phyloP scores from a whole-genome alignment of 1,140 invertebrate genomes.

The Pogonus chalceus region DNA sequence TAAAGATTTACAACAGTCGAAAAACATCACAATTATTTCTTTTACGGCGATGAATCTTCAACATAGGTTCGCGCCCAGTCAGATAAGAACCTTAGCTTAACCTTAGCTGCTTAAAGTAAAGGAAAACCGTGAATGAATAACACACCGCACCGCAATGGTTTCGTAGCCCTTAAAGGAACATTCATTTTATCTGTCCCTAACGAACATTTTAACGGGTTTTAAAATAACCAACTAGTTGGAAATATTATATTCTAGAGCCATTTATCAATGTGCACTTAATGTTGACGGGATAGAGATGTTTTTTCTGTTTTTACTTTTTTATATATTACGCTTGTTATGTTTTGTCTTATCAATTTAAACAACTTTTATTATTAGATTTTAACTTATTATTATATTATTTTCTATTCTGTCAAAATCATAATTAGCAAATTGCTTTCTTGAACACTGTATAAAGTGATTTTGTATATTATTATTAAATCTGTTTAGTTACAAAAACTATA shows the following conservation, averaged over 20 bases:
- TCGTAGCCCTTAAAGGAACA: neutral
- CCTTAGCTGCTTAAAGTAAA: too few relatives aligned
- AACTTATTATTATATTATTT: too few relatives aligned
- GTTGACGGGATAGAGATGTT: neutral
- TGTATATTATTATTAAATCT: too few relatives aligned
- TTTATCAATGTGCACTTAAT: neutral
- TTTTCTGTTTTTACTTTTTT: neutral
- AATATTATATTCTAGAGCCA: neutral
- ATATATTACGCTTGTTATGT: neutral
- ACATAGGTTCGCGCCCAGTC: too few relatives aligned
- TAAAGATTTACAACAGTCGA: conserved; percentile 21
- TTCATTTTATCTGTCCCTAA: neutral
- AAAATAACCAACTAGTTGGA: neutral
- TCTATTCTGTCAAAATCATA: too few relatives aligned
- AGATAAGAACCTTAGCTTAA: too few relatives aligned
- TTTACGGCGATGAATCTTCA: conserved; percentile 8
- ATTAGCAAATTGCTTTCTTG: neutral
- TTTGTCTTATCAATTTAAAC: neutral
- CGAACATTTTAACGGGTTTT: neutral
- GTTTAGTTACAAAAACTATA: too few relatives aligned
- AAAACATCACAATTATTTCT: conserved; percentile 20
- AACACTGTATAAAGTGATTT: too few relatives aligned
- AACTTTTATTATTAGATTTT: neutral
- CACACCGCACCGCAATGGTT: neutral
- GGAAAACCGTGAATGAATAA: neutral